Evolutionary conservation across 2,113 vertebrate genomes (phyloP).

Genomic region (Centropus bengalensis): DNA sequence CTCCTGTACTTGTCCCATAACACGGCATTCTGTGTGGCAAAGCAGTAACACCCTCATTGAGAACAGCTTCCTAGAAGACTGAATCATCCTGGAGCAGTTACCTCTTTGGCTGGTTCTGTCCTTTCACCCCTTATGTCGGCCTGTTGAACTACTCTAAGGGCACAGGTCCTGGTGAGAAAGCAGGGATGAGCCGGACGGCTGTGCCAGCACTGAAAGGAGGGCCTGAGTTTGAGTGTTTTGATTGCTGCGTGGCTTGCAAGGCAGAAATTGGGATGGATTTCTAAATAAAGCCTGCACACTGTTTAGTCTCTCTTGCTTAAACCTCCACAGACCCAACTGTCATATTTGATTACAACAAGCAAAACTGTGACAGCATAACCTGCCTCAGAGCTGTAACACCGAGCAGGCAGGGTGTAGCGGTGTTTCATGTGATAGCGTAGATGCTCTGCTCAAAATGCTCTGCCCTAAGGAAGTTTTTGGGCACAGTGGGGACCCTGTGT

Average conservation of each 20-base stretch:
- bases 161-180: background rate
- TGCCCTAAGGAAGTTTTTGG: background rate
- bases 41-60: fast-evolving
- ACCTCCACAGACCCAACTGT: conserved; percentile 32
- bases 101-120: background rate
- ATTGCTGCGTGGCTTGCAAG: background rate
- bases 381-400: background rate
- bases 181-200: background rate
- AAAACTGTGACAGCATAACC: background rate
- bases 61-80: background rate
- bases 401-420: background rate
- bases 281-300: conserved; percentile 20
- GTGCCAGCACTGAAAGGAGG: background rate
- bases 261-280: conserved; percentile 38
- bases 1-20: background rate
- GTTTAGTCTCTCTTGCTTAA: conserved; percentile 14
- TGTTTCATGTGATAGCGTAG: background rate
- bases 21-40: fast-evolving
- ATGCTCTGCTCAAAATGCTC: background rate
- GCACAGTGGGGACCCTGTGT: background rate
- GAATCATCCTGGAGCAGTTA: background rate
- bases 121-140: background rate
- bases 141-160: background rate
- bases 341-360: background rate
- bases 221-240: background rate